Conservation (phyloP, 2,797 vertebrate species). For the Iguana delicatissima region DNA sequence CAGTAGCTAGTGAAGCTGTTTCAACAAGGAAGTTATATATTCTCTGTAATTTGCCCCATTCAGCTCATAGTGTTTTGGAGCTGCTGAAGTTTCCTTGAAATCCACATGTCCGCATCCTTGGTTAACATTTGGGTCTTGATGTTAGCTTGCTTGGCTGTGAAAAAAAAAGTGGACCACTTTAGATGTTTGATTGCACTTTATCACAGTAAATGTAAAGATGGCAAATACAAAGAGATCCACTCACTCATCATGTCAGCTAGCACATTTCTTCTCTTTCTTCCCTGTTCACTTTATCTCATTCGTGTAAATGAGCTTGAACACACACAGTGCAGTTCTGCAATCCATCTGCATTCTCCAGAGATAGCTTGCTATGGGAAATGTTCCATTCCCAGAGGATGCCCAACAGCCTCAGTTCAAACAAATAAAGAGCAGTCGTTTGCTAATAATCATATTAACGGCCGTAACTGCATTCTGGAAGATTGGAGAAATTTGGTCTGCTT, state of each 20-base stretch:
- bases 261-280: constrained; percentile 20
- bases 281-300: constrained; percentile 35
- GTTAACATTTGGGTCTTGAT: neutral
- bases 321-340: constrained; percentile 58
- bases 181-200: neutral
- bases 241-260: constrained; percentile 46
- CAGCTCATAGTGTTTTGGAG: too few species aligned
- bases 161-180: neutral
- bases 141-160: neutral
- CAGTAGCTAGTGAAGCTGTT: too few species aligned
- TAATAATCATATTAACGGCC: constrained; percentile 71
- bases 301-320: constrained; percentile 50
- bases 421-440: constrained; percentile 69
- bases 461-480: constrained; percentile 21
- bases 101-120: neutral
- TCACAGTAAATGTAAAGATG: neutral
- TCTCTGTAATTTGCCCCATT: too few species aligned
- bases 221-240: constrained; percentile 28
- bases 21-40: too few species aligned
- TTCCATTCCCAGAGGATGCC: constrained; percentile 57
- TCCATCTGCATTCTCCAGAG: constrained; percentile 60
- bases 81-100: neutral
- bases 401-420: constrained; percentile 58
- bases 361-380: constrained; percentile 67
- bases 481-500: constrained; percentile 46